Evolutionary conservation across 2,113 vertebrate species (phyloP), one percentile per base, ranked within the genome.

Genomic region (Osmerus eperlanus): DNA sequence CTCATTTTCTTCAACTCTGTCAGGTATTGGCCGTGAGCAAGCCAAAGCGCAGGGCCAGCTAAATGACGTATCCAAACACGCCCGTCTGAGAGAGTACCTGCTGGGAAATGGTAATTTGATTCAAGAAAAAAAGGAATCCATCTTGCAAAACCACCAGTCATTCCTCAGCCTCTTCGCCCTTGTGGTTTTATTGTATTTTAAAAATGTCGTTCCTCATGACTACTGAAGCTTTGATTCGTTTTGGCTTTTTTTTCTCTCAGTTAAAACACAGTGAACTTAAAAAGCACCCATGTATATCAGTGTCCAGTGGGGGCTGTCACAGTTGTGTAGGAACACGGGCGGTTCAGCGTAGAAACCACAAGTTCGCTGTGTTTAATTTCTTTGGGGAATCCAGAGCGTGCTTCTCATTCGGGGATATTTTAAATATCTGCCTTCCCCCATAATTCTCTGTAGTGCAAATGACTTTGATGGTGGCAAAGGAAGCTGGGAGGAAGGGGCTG

Each of bases 261-360:
- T 76, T 65, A 80, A 81, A 73, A 69, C 69, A 65, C 21, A 67
- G 73, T 82, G 80, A 86, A 81, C 84, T 80, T 77, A 79, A 85
- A 84, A 84, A 72, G 78, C 74, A 71, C 73, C 77, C 71, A 80
- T 83, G 79, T 84, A 73, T 82, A 73, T 75, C 65, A 29, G 53
- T 28, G 72, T 85, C 83, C 82, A 1, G 47, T 72, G 83, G 81
- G 86, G 76, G 65, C 80, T 80, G 81, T 80, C 73, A 78, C 75
- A 74, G 68, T 78, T 83, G 74, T 56, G 21, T 73, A 53, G 76
- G 67, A 75, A 67, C 82, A 78, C 52, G 70, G 76, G 56, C 19
- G 54, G 75, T 71, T 83, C 69, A 76, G 62, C 72, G 41, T 47
- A 79, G 77, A 80, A 67, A 54, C 70, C 63, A 41, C 67, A 65